Conservation (phyloP, 2,888 invertebrate genomes). For the Phymatocera aterrima region DNA sequence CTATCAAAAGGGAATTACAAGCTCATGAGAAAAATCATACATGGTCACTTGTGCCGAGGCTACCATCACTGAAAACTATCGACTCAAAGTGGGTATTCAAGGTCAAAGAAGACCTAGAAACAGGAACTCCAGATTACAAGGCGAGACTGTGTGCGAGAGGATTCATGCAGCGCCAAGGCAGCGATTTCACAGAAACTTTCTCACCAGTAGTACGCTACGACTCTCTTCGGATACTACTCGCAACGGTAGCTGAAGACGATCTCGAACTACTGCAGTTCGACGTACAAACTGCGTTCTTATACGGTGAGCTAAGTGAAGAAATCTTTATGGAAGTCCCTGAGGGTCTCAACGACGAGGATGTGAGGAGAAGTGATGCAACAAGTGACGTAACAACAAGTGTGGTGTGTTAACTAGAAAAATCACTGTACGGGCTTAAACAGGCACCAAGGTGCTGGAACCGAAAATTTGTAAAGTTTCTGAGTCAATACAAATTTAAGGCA, state of each 20-base stretch:
- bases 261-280: conserved; percentile 13
- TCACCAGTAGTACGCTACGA: conserved; percentile 55
- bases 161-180: conserved; percentile 49
- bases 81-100: conserved; percentile 54
- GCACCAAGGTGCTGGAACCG: conserved; percentile 66
- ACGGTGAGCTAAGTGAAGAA: neutral
- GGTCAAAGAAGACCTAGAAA: conserved; percentile 46
- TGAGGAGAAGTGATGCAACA: neutral
- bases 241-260: neutral
- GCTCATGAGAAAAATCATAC: conserved; percentile 49
- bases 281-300: conserved; percentile 2
- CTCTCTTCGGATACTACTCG: conserved; percentile 52
- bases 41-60: conserved; percentile 47
- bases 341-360: neutral
- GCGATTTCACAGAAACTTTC: conserved; percentile 55
- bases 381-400: conserved; percentile 47
- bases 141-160: conserved; percentile 53
- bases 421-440: conserved; percentile 69
- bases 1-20: conserved; percentile 50
- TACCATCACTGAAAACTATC: conserved; percentile 49
- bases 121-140: conserved; percentile 48
- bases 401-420: conserved; percentile 64
- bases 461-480: conserved; percentile 57
- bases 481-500: conserved; percentile 55
- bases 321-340: conserved; percentile 11